These are phyloP conservation scores for Phrixothrix hirtus DNA, from an alignment of 2,888 invertebrate genomes.

Conservation along the genomic window DNA sequence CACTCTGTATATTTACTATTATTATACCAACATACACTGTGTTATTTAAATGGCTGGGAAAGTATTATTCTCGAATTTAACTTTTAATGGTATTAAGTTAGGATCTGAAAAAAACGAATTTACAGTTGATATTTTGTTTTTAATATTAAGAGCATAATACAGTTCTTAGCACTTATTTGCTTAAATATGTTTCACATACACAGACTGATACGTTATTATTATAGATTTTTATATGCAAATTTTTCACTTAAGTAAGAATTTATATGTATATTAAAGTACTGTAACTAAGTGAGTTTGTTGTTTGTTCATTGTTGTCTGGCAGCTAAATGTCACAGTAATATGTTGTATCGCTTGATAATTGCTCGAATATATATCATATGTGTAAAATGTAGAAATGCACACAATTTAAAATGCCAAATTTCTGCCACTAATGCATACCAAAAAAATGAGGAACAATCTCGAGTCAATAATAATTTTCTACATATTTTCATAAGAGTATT, in stretches of 20 bases:
- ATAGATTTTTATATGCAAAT: constrained; percentile 27
- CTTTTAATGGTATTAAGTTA: too few relatives aligned
- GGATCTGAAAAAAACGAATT: too few relatives aligned
- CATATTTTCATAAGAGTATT: constrained; percentile 27
- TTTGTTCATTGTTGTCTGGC: constrained; percentile 21
- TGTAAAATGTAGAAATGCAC: constrained; percentile 7
- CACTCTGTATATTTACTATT: constrained; percentile 19
- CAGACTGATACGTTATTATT: constrained; percentile 43
- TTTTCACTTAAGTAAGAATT: constrained; percentile 13
- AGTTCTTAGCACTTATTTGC: constrained; percentile 22
- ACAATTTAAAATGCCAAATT: constrained; percentile 23
- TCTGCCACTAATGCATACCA: constrained; percentile 22
- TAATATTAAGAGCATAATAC: constrained; percentile 10
- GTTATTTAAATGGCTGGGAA: constrained; percentile 21
- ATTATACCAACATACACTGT: constrained; percentile 22
- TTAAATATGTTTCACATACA: constrained; percentile 38
- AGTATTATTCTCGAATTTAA: constrained; percentile 11
- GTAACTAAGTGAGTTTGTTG: constrained; percentile 13
- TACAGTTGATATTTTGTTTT: constrained; percentile 9
- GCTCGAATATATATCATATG: constrained; percentile 13
- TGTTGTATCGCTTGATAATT: constrained; percentile 14
- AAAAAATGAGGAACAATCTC: constrained; percentile 27
- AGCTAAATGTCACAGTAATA: constrained; percentile 13
- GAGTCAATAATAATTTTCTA: constrained; percentile 29
- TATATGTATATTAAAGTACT: constrained; percentile 3